Evolutionary conservation across 2,797 vertebrate genomes (phyloP).

Genomic region (Pelobates cultripes): DNA sequence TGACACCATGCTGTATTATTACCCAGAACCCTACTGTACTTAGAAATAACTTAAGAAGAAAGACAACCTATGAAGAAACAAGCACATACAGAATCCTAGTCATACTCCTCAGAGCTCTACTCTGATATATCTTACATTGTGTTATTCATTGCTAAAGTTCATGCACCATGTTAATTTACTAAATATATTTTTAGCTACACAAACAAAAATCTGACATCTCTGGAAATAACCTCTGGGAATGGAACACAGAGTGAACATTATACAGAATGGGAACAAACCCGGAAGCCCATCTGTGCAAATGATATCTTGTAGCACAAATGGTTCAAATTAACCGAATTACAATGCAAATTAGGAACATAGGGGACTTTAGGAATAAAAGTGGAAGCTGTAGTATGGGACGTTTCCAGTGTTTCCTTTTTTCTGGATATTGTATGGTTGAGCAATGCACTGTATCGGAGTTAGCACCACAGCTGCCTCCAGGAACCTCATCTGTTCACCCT

Average conservation of each 20-base stretch:
- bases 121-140: background rate
- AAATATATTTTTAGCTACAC: background rate
- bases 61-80: no score
- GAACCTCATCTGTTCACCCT: conserved; percentile 51
- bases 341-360: conserved; percentile 26
- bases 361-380: conserved; percentile 10
- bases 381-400: conserved; percentile 28
- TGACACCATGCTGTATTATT: background rate
- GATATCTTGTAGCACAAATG: conserved; percentile 19
- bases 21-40: background rate
- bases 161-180: conserved; percentile 2
- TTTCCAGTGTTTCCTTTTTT: conserved; percentile 35
- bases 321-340: conserved; percentile 39
- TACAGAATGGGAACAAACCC: background rate
- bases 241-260: conserved; percentile 18
- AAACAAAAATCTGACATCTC: conserved; percentile 18
- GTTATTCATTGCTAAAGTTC: background rate
- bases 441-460: conserved; percentile 11
- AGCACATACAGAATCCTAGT: no score
- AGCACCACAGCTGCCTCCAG: conserved; percentile 14
- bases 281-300: conserved; percentile 10
- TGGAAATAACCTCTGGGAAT: conserved; percentile 23
- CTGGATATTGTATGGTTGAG: conserved; percentile 29
- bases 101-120: no score
- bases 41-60: no score